Evolutionary conservation across 2,888 invertebrate genomes (phyloP).

Genomic region (Spisula subtruncata): DNA sequence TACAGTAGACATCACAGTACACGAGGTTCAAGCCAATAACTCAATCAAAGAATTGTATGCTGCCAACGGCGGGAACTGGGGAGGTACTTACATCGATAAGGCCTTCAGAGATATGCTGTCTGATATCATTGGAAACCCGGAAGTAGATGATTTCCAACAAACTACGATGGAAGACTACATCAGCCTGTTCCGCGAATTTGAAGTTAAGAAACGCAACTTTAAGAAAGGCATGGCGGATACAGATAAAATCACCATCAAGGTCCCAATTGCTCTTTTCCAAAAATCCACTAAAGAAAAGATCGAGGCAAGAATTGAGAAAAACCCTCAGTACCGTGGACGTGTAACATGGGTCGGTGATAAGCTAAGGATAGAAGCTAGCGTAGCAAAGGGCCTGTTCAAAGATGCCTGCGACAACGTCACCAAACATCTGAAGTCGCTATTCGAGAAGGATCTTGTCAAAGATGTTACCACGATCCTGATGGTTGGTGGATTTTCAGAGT

Average conservation of each 20-base stretch:
- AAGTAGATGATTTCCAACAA: constrained; percentile 43
- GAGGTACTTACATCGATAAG: constrained; percentile 62
- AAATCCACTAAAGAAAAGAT: constrained; percentile 33
- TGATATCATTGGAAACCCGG: constrained; percentile 54
- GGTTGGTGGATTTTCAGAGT: constrained; percentile 76
- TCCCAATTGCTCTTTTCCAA: constrained; percentile 51
- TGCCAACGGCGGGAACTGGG: constrained; percentile 63
- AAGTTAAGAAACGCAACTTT: constrained; percentile 59
- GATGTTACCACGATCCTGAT: constrained; percentile 68
- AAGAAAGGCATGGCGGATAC: constrained; percentile 27
- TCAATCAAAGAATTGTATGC: constrained; percentile 55
- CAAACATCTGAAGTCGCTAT: constrained; percentile 57
- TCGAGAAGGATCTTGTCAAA: constrained; percentile 45
- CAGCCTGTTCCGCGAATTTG: constrained; percentile 58
- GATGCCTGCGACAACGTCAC: constrained; percentile 60
- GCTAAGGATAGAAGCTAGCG: constrained; percentile 52
- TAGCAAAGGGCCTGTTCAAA: constrained; percentile 61
- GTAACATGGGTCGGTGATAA: constrained; percentile 56
- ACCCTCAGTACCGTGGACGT: constrained; percentile 47
- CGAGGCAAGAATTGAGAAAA: constrained; percentile 41
- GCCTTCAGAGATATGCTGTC: constrained; percentile 56
- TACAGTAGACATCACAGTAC: constrained; percentile 64
- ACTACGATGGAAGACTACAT: constrained; percentile 55
- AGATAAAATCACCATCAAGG: constrained; percentile 56
- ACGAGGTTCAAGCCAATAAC: constrained; percentile 50